Conservation (phyloP, 2,888 invertebrate genomes). For the Ophraella communa region DNA sequence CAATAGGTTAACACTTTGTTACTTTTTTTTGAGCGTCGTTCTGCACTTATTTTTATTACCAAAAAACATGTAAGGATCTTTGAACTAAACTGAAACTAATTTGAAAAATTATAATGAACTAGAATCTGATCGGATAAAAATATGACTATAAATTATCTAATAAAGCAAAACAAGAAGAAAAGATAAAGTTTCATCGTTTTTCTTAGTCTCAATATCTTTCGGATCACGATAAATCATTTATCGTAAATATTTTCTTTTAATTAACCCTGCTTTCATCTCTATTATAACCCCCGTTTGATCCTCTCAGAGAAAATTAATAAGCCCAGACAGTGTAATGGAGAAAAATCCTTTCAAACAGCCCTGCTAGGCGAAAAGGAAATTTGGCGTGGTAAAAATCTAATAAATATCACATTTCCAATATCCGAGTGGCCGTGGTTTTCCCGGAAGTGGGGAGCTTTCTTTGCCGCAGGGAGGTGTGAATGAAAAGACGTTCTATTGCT, state of each 20-base stretch:
- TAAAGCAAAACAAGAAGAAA: too few species aligned
- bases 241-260: not conserved
- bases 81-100: too few species aligned
- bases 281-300: conserved; percentile 1
- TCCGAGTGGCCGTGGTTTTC: conserved; percentile 50
- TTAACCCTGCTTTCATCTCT: not conserved
- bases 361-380: conserved; percentile 45
- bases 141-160: too few species aligned
- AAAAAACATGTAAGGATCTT: too few species aligned
- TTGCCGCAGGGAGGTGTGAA: conserved; percentile 43
- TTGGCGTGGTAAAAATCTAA: conserved; percentile 55
- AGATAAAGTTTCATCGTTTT: too few species aligned
- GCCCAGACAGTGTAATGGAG: conserved; percentile 37
- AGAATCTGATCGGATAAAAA: too few species aligned
- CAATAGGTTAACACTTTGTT: too few species aligned
- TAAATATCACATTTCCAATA: conserved; percentile 58
- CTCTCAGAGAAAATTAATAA: conserved; percentile 37
- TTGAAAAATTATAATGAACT: too few species aligned
- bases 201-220: too few species aligned
- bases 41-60: too few species aligned
- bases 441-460: conserved; percentile 42
- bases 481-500: conserved; percentile 36
- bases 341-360: conserved; percentile 30
- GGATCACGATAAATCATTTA: not conserved
- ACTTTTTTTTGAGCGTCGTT: too few species aligned